Percentiles rank a stretch among this genome's conserved stretches.
These are phyloP conservation scores for Cardiocondyla obscurior DNA, from an alignment of 1,140 invertebrate species.

Conservation along the genomic window DNA sequence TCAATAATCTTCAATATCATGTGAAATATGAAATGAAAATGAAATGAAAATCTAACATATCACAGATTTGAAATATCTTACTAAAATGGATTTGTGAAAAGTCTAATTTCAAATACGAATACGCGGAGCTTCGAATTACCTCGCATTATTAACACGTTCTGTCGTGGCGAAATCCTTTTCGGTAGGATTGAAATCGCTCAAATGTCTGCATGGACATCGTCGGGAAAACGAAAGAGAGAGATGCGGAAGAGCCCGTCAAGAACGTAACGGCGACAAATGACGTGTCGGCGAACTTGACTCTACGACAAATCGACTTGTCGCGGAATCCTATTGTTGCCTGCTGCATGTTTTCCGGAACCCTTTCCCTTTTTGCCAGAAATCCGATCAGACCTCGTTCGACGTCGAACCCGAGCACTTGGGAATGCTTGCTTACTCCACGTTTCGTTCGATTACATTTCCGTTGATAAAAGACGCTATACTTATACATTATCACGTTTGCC, in stretches of 20 bases:
- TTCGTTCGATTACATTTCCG: slow-evolving; percentile 10
- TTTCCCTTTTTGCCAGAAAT: slow-evolving; percentile 46
- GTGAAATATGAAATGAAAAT: background rate
- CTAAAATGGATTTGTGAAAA: background rate
- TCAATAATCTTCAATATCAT: background rate
- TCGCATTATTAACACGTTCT: slow-evolving; percentile 35
- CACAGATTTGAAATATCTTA: background rate
- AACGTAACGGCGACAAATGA: slow-evolving; percentile 46
- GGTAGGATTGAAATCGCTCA: slow-evolving; percentile 48
- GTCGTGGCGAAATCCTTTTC: slow-evolving; percentile 1
- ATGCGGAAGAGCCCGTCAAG: background rate
- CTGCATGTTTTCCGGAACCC: slow-evolving; percentile 63
- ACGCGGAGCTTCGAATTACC: background rate
- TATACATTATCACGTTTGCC: background rate
- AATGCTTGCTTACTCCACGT: slow-evolving; percentile 49
- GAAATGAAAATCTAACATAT: background rate
- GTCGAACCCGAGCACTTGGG: slow-evolving; percentile 51
- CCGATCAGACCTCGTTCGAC: slow-evolving; percentile 64
- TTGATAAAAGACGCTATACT: background rate
- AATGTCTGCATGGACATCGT: slow-evolving; percentile 50
- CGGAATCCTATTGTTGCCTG: slow-evolving; percentile 68
- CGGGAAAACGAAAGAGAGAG: slow-evolving; percentile 30
- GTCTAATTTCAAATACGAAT: slow-evolving; percentile 23
- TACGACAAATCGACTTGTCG: slow-evolving; percentile 70
- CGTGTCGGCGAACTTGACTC: slow-evolving; percentile 69